Evolutionary conservation across 2,888 invertebrate species (phyloP).

Genomic region (Chymomyza fuscimana): DNA sequence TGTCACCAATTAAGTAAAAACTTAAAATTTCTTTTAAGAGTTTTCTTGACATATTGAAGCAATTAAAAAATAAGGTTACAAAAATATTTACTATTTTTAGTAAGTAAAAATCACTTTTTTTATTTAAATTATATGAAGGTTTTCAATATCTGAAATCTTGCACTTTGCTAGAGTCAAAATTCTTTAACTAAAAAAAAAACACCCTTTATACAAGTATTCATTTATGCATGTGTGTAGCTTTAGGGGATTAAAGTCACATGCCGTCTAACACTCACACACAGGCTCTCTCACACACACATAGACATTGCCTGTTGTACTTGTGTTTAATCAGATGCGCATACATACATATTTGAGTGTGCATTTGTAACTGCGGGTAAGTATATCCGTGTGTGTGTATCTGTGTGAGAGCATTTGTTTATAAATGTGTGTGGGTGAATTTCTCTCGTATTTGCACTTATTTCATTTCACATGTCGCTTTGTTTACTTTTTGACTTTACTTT

Average conservation of each 20-base stretch:
- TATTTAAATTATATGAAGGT: too few species aligned
- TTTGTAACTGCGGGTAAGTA: constrained; percentile 26
- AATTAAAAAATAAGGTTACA: too few species aligned
- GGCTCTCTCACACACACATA: constrained; percentile 33
- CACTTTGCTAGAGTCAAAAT: too few species aligned
- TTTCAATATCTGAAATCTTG: too few species aligned
- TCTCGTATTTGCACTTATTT: constrained; percentile 68
- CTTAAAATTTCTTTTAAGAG: too few species aligned
- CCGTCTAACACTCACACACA: constrained; percentile 26
- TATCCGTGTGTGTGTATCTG: constrained; percentile 24
- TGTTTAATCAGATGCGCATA: constrained; percentile 71
- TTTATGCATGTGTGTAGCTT: constrained; percentile 29
- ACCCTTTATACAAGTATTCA: too few species aligned
- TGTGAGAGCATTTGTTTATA: constrained; percentile 16
- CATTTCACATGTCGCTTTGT: constrained; percentile 58
- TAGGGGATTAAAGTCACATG: constrained; percentile 50
- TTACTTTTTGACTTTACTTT: constrained; percentile 43
- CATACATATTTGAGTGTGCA: constrained; percentile 67
- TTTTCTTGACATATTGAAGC: too few species aligned
- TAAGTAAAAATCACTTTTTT: too few species aligned
- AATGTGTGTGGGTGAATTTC: constrained; percentile 20
- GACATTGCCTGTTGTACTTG: constrained; percentile 29
- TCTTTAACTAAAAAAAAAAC: too few species aligned
- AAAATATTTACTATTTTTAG: too few species aligned
- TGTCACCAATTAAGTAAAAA: too few species aligned